Base-by-base conservation (phyloP, 2,888 invertebrate species). In the Microctonus aethiopoides region DNA sequence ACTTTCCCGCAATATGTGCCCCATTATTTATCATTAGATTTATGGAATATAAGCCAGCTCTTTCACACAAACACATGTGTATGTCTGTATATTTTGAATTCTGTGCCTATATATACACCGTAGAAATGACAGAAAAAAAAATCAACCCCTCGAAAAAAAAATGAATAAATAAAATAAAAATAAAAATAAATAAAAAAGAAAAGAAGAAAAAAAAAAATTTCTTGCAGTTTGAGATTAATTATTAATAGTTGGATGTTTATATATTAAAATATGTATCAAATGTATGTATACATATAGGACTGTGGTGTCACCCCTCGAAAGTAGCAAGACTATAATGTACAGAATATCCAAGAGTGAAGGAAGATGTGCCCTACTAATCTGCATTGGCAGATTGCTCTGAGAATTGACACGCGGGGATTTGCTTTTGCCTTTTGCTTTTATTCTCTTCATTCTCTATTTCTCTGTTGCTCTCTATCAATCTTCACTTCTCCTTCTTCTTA, bases 361-460 rank as follows among this genome's bases (percentile, higher is more conserved):
- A 68, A 60, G 72, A 74, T 65, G 62, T 73, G 70, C 67, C 72
- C 67, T 66, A 52, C 85, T 86, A 85, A 86, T 86, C 86, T 86
- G 83, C 86, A 86, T 86, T 79, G 79, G 81, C 76, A 86, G 86
- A 86, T 86, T 86, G 86, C 85, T 84, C 82, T 83, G 86, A 86
- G 86, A 86, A 85, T 86, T 86, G 86, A 84, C 84, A 83, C 80
- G 60, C 74, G 77, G 78, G 80, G 77, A 82, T 79, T 81, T 77
- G 61, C 75, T 77, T 77, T 52, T 36, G n/a, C n/a, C n/a, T n/a
- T n/a, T 41, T 68, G 70, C 57, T 68, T 60, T 65, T 59, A 32
- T 63, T 66, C 20, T 16, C 67, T 41, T n/a, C 46, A 24, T 16
- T n/a, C n/a, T n/a, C 34, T 16, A 32, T 13, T n/a, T 63, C 52